Evolutionary conservation across 2,888 invertebrate genomes (phyloP), one percentile per base, ranked within the genome.

Genomic region (Trachelus stipa): DNA sequence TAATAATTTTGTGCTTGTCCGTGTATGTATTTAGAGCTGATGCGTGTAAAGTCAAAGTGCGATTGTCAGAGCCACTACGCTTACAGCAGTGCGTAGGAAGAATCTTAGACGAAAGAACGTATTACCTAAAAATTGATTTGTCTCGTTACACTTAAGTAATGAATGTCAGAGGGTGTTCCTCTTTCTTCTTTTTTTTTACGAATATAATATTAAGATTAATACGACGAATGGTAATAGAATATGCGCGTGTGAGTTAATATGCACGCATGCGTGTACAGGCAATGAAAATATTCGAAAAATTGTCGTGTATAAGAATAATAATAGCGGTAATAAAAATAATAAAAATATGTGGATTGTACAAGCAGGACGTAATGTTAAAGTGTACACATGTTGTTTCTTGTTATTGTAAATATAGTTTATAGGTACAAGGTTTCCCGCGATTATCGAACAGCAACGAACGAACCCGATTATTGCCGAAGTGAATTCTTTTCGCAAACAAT

Each of bases 11-110:
- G 56, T 56, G 56, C 56, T 6, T 56, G 40, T 37, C 12, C 4
- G 37, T 37, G 37, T 37, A 4, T 40, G 56, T 56, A 23, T 40
- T 23, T 56, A 56, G 9, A 56, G 56, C 56, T 56, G 23, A 56
- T 9, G 56, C 23, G 56, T 56, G 23, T 56, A 56, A 56, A 56
- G 56, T 56, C 23, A 56, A 56, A 77, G 81, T 81, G 82, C 84
- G 85, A 85, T 85, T 85, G 85, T 85, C 85, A 84, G 79, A 83
- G 77, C 77, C 71, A 69, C 69, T 40, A 77, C 77, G 73, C 77
- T 75, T 77, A 56, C 30, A 75, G 77, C 77, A 56, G 34, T 77
- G 74, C 69, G 77, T 77, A 77, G 73, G 73, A 35, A 74, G 68
- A 56, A 56, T 23, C 56, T 56, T 73, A 33, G 73, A 71, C 71